Evolutionary conservation across 2,888 invertebrate genomes (phyloP).

Genomic region (Sarcophaga variegata): DNA sequence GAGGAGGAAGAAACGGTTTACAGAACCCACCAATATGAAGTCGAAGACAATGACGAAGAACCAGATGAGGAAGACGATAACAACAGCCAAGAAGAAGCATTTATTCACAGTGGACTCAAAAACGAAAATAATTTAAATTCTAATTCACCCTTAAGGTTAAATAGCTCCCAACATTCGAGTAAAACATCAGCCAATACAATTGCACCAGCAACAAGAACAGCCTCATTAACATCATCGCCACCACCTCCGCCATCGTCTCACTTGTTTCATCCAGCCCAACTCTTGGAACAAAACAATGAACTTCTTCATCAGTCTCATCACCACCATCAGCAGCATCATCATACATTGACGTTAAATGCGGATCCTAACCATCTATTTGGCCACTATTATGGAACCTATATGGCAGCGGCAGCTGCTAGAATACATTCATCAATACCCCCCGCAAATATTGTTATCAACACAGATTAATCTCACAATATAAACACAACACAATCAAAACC

Average conservation of each 20-base stretch:
- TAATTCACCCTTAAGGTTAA: neutral
- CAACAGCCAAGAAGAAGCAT: slow-evolving; percentile 13
- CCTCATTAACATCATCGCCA: slow-evolving; percentile 2
- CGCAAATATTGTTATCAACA: slow-evolving; percentile 36
- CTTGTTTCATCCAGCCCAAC: slow-evolving; percentile 38
- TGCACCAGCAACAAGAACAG: neutral
- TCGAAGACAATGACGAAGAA: slow-evolving; percentile 40
- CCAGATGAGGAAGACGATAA: slow-evolving; percentile 23
- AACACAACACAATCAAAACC: neutral
- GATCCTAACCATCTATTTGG: slow-evolving; percentile 79
- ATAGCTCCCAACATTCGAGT: neutral
- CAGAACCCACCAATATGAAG: slow-evolving; percentile 15
- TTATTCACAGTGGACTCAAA: slow-evolving; percentile 6
- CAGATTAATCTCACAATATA: slow-evolving; percentile 26
- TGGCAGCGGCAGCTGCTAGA: slow-evolving; percentile 77
- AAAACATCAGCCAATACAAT: neutral
- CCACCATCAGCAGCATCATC: slow-evolving; percentile 34
- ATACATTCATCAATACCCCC: slow-evolving; percentile 50
- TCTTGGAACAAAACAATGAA: slow-evolving; percentile 31
- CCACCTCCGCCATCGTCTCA: neutral
- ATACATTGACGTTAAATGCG: slow-evolving; percentile 65
- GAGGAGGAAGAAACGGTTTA: slow-evolving; percentile 25
- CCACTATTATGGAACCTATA: slow-evolving; percentile 80
- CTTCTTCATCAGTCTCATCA: slow-evolving; percentile 16
- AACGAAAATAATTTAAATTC: neutral